Evolutionary conservation across 1,140 invertebrate species (phyloP).

Genomic region (Platyura marginata): DNA sequence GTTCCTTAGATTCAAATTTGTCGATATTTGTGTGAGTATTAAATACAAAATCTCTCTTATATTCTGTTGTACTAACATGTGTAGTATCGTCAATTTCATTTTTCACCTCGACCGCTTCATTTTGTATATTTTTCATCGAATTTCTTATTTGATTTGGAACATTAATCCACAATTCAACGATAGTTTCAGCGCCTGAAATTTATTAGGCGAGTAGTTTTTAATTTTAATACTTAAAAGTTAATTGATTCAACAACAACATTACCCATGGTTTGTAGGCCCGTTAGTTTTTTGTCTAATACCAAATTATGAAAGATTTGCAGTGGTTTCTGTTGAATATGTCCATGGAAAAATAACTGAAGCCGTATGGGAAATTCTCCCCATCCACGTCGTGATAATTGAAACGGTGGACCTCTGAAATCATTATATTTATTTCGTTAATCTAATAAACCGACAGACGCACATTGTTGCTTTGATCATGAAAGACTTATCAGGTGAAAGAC

Average conservation of each 20-base stretch:
- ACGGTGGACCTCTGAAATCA: conserved; percentile 43
- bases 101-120: no score
- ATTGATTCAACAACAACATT: conserved; percentile 2
- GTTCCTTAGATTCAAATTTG: not conserved
- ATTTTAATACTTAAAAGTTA: conserved; percentile 3
- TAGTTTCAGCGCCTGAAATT: conserved; percentile 50
- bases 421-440: no score
- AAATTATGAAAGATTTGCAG: conserved; percentile 64
- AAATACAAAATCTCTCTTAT: no score
- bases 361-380: conserved; percentile 83
- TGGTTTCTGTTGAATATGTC: conserved; percentile 48
- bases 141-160: conserved; percentile 20
- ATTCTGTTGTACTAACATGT: no score
- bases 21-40: no score
- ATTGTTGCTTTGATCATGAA: no score
- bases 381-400: conserved; percentile 62
- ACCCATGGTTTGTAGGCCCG: conserved; percentile 69
- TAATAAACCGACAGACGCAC: no score
- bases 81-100: no score
- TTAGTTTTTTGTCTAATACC: conserved; percentile 66
- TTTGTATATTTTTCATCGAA: no score
- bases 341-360: conserved; percentile 62
- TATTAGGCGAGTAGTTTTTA: not conserved
- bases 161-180: conserved; percentile 46
- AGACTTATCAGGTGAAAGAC: no score